phyloP scores from a whole-genome alignment of 2,797 vertebrate genomes.

The Borostomias antarcticus region DNA sequence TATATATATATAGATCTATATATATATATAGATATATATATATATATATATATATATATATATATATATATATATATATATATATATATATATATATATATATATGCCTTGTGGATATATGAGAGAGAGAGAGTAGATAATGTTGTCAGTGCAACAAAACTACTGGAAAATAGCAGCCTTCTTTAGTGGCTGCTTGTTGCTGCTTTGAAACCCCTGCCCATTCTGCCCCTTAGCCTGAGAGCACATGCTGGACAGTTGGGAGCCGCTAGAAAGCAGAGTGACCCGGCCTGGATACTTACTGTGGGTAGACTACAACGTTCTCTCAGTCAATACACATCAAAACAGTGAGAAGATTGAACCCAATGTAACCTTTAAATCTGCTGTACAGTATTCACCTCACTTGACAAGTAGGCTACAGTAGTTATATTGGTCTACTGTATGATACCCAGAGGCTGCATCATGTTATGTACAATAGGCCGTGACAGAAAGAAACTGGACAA shows the following conservation, averaged over 20 bases:
- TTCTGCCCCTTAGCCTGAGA: background rate
- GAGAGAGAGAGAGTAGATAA: conserved; percentile 24
- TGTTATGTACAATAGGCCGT: background rate
- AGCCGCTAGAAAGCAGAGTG: no score
- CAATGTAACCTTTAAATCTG: background rate
- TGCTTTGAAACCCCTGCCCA: background rate
- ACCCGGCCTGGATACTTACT: no score
- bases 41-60: conserved; percentile 28
- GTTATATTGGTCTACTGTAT: no score
- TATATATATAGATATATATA: conserved; percentile 34
- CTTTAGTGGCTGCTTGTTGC: conserved; percentile 34
- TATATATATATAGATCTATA: conserved; percentile 31
- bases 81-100: background rate
- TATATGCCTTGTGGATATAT: background rate
- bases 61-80: conserved; percentile 36
- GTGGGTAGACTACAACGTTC: no score
- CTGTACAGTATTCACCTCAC: background rate
- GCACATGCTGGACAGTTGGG: no score
- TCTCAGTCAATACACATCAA: background rate
- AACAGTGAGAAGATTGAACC: background rate
- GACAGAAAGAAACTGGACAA: background rate
- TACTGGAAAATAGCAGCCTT: conserved; percentile 31
- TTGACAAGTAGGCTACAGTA: no score
- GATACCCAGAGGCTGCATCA: background rate
- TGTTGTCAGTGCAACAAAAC: conserved; percentile 14